Evolutionary conservation across 2,797 vertebrate species (phyloP).

Genomic region (Oreochromis mossambicus): DNA sequence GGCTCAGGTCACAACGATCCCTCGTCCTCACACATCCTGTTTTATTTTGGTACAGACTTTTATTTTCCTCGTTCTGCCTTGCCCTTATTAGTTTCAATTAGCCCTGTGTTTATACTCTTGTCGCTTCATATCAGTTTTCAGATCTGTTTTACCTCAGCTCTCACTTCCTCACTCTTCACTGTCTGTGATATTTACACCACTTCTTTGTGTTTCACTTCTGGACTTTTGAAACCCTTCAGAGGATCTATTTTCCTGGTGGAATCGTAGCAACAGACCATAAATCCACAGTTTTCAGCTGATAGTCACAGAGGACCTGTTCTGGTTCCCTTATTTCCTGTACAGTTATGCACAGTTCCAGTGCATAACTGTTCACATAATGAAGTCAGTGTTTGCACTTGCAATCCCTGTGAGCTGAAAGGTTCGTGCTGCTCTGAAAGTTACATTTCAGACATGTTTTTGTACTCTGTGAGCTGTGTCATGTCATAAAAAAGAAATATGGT

Average conservation of each 20-base stretch:
- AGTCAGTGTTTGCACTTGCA: not conserved
- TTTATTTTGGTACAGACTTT: not conserved
- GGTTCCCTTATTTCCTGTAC: accelerated
- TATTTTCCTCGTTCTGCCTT: not conserved
- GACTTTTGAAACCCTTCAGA: not conserved
- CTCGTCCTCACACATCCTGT: not conserved
- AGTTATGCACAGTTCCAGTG: not conserved
- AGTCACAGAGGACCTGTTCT: not conserved
- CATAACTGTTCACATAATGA: accelerated
- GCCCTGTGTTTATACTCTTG: not conserved
- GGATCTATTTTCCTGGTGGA: not conserved
- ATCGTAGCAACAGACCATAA: not conserved
- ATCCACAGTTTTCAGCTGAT: not conserved
- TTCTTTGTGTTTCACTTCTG: not conserved
- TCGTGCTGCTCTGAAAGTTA: not conserved
- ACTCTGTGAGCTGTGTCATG: not conserved
- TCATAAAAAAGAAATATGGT: not conserved
- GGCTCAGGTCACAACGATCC: not conserved
- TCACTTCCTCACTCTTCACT: accelerated
- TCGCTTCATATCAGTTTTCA: not conserved
- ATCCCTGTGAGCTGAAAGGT: not conserved
- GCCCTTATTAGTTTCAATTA: not conserved
- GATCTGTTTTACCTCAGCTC: not conserved
- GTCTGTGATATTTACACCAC: not conserved
- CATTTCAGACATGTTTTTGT: not conserved